Percentiles rank a stretch among this genome's conserved stretches.
Conservation (phyloP, 2,797 vertebrate species). For the Lutjanus argentimaculatus region DNA sequence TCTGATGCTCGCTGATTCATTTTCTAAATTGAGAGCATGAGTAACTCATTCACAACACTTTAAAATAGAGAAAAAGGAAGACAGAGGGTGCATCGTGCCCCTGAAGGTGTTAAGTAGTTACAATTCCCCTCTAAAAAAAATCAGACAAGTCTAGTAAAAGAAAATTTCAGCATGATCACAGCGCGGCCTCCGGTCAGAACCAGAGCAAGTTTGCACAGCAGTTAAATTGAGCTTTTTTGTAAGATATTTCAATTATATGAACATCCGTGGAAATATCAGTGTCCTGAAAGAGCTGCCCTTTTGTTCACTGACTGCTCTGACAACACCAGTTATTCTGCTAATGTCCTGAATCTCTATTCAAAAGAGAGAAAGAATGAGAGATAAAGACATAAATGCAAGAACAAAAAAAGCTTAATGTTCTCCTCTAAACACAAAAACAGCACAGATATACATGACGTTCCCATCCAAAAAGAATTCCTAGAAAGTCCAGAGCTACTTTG, state of each 20-base stretch:
- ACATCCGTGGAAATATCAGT: conserved; percentile 8
- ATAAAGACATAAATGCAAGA: background rate
- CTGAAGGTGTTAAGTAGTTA: conserved; percentile 59
- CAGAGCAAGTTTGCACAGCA: conserved; percentile 10
- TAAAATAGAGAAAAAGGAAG: conserved; percentile 58
- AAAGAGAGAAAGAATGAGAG: background rate
- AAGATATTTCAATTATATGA: conserved; percentile 13
- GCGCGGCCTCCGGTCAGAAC: conserved; percentile 17
- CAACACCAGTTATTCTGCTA: conserved; percentile 27
- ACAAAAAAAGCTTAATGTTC: background rate
- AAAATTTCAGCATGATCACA: conserved; percentile 22
- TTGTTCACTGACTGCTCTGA: conserved; percentile 33
- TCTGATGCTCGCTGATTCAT: conserved; percentile 53
- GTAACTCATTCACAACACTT: conserved; percentile 64
- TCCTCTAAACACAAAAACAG: conserved; percentile 18
- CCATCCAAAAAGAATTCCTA: conserved; percentile 53
- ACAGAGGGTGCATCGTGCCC: conserved; percentile 39
- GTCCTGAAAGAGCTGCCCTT: conserved; percentile 19
- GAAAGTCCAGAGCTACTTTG: conserved; percentile 54
- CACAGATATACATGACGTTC: conserved; percentile 26
- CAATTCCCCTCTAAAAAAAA: conserved; percentile 38
- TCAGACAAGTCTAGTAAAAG: conserved; percentile 25
- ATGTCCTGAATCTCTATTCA: conserved; percentile 8
- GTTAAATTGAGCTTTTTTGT: conserved; percentile 8
- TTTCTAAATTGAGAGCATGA: conserved; percentile 64